Conservation (phyloP, 2,113 vertebrate species). For the Greenwoodochromis staneri region DNA sequence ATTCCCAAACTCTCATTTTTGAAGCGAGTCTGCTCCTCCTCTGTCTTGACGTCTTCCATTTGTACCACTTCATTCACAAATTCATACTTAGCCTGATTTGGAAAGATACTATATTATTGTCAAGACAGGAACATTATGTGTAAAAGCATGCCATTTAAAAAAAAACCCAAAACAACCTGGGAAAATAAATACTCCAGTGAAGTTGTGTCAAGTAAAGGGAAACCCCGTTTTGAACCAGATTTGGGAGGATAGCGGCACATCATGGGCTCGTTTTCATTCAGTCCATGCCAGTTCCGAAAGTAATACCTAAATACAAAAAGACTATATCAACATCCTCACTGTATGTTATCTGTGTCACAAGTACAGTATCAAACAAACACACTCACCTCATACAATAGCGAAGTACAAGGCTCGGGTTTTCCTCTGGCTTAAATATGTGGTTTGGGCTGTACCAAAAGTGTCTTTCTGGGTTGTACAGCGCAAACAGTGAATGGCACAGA, state of each 20-base stretch:
- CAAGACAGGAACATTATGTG: not conserved
- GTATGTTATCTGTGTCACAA: not conserved
- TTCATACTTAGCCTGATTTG: constrained; percentile 79
- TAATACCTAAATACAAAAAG: constrained; percentile 75
- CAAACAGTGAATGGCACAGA: constrained; percentile 81
- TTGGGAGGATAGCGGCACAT: constrained; percentile 72
- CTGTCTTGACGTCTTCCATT: constrained; percentile 65
- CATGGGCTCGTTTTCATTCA: constrained; percentile 65
- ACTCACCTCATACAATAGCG: constrained; percentile 85
- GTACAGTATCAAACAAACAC: not conserved
- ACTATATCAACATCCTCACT: not conserved
- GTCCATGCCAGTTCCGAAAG: constrained; percentile 89
- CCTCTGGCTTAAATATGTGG: constrained; percentile 69
- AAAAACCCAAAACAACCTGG: constrained; percentile 65
- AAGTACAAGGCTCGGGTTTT: constrained; percentile 56
- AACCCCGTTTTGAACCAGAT: constrained; percentile 21
- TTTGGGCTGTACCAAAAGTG: constrained; percentile 85
- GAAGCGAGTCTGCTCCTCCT: constrained; percentile 78
- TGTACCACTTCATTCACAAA: constrained; percentile 81
- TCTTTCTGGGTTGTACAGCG: constrained; percentile 74
- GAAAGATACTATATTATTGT: not conserved
- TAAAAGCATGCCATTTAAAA: not conserved
- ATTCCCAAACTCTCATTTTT: constrained; percentile 91
- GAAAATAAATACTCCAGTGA: constrained; percentile 87
- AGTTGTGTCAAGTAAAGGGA: constrained; percentile 76